Percentiles rank a stretch among this genome's conserved stretches.
These are phyloP conservation scores for Nymphalis io DNA, from an alignment of 1,140 invertebrate genomes.

Conservation along the genomic window DNA sequence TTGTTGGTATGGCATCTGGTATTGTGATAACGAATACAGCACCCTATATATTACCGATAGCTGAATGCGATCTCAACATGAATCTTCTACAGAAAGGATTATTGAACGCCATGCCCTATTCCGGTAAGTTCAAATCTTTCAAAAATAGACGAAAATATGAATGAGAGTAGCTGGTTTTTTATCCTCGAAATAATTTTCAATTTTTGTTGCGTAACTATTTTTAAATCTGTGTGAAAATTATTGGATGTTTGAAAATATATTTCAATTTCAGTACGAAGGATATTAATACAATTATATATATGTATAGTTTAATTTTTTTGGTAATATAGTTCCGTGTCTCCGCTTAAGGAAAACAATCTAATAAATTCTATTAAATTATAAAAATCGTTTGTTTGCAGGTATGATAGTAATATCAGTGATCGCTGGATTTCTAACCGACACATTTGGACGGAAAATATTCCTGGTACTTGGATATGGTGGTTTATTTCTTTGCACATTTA, in stretches of 20 bases:
- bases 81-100: slow-evolving; percentile 84
- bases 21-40: slow-evolving; percentile 83
- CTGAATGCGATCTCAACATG: slow-evolving; percentile 85
- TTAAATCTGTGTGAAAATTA: no score
- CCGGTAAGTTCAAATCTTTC: slow-evolving; percentile 79
- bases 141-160: no score
- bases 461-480: slow-evolving; percentile 85
- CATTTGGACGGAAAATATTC: slow-evolving; percentile 85
- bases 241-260: no score
- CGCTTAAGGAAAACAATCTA: no score
- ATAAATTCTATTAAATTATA: no score
- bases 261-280: no score
- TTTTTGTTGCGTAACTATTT: no score
- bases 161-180: no score
- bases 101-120: slow-evolving; percentile 83
- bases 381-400: slow-evolving; percentile 74
- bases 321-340: no score
- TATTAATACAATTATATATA: no score
- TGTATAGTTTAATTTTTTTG: no score
- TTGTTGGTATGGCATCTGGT: slow-evolving; percentile 81
- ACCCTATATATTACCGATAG: slow-evolving; percentile 84
- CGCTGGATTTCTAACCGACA: slow-evolving; percentile 90
- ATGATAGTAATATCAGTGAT: slow-evolving; percentile 89
- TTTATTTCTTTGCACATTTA: slow-evolving; percentile 84
- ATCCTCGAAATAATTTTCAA: no score